These are phyloP conservation scores for Pollachius pollachius DNA, from an alignment of 2,113 vertebrate genomes.

Conservation along the genomic window DNA sequence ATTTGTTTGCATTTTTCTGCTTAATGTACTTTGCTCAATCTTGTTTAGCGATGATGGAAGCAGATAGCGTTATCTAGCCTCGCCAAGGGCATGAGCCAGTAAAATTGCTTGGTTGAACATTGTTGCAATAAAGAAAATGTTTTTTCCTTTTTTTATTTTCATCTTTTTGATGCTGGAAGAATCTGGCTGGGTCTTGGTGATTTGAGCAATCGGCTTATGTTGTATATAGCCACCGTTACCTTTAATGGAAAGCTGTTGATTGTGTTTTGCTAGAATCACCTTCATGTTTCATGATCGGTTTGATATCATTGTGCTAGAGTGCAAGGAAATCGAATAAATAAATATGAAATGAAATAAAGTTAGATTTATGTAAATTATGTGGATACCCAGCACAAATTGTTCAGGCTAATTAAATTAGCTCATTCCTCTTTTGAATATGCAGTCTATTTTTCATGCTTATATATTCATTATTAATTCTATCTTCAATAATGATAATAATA, in stretches of 20 bases:
- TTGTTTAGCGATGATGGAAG: conserved; percentile 80
- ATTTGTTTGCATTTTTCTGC: conserved; percentile 83
- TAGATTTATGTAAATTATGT: too few relatives aligned
- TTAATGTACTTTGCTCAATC: conserved; percentile 81
- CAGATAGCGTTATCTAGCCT: conserved; percentile 80
- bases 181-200: conserved; percentile 54
- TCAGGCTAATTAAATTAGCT: too few relatives aligned
- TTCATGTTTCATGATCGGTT: too few relatives aligned
- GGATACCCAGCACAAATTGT: too few relatives aligned
- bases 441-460: too few relatives aligned
- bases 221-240: conserved; percentile 11
- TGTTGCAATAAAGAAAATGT: conserved; percentile 53
- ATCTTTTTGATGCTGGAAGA: conserved; percentile 37
- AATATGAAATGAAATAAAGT: too few relatives aligned
- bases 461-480: too few relatives aligned
- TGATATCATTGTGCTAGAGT: too few relatives aligned
- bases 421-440: too few relatives aligned
- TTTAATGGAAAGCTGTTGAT: conserved; percentile 1
- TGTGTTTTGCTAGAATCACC: neutral
- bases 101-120: conserved; percentile 61
- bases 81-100: conserved; percentile 72
- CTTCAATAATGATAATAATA: too few relatives aligned
- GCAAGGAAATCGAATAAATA: too few relatives aligned
- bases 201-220: conserved; percentile 31
- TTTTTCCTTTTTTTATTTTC: neutral